phyloP scores from a whole-genome alignment of 2,888 invertebrate genomes.

The Leucozona laternaria region DNA sequence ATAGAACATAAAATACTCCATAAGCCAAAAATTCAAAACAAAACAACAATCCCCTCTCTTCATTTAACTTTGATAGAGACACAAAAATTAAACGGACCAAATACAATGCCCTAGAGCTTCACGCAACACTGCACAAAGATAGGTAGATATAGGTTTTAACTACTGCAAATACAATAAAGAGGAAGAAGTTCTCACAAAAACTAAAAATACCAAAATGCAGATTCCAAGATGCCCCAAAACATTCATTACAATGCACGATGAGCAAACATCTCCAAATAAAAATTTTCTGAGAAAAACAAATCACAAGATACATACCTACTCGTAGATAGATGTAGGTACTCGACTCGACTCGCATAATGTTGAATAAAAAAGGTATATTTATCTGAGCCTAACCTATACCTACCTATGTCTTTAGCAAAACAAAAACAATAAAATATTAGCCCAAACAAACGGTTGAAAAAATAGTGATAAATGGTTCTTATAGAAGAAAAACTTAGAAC shows the following conservation, averaged over 20 bases:
- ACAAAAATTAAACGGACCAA: slow-evolving; percentile 77
- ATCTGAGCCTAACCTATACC: background rate
- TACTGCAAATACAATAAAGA: slow-evolving; percentile 5
- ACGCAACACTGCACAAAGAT: slow-evolving; percentile 70
- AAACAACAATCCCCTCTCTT: slow-evolving; percentile 8
- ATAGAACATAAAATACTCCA: slow-evolving; percentile 30
- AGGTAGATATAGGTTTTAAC: background rate
- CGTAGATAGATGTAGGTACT: background rate
- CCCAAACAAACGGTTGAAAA: slow-evolving; percentile 41
- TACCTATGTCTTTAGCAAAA: slow-evolving; percentile 2
- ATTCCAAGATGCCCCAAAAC: slow-evolving; percentile 71
- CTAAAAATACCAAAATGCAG: slow-evolving; percentile 40
- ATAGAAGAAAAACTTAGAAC: slow-evolving; percentile 5
- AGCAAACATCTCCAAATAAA: slow-evolving; percentile 71
- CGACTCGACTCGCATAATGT: background rate
- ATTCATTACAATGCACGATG: slow-evolving; percentile 64
- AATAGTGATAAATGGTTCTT: slow-evolving; percentile 62
- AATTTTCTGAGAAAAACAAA: slow-evolving; percentile 29
- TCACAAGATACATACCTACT: background rate
- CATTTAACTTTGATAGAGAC: slow-evolving; percentile 65
- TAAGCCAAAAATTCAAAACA: slow-evolving; percentile 15
- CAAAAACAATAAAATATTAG: slow-evolving; percentile 36
- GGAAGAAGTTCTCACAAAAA: slow-evolving; percentile 69
- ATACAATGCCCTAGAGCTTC: slow-evolving; percentile 77
- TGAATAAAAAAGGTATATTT: background rate